Base-by-base conservation (phyloP, 2,888 invertebrate species). In the Nasonovia ribisnigri region DNA sequence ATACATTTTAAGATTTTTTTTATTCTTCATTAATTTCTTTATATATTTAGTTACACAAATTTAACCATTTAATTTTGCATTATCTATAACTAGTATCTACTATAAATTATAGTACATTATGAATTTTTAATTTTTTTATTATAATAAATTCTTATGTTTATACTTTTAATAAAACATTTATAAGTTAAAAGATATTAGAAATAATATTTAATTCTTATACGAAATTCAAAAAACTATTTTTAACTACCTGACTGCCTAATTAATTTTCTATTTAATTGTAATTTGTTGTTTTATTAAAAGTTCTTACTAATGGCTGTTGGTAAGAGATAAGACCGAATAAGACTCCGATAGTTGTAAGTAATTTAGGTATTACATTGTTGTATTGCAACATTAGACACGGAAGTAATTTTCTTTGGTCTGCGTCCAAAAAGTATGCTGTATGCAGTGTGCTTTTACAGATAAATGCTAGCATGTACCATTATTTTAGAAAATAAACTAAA, bases 401-500 rank as follows among this genome's bases (percentile, higher is more conserved):
- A 88, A 88, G 88, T 36, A 51, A 54, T 88, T 42, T 88, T 88
- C 24, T 88, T 88, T 88, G 88, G 88, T 36, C 42, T 54, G 11
- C 20, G 36, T 54, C 88, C 88, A 88, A 54, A 54, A 51, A 51
- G 51, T 88, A 54, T 36, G 8, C 4, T 48, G n/a, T 48, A 46
- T 67, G 16, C 16, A 36, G 46, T 86, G 46, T 46, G 24, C 26
- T 13, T 86, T 46, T 29, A 86, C 29, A 86, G 84, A 86, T 67
- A 67, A 36, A 46, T 46, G 29, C 5, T 29, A 24, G 3, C 42
- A 42, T 42, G 42, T 11, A 84, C 24, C 10, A 3, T 10, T 10
- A 86, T 26, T 29, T 29, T 29, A 48, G 20, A n/a, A 46, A 87
- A 51, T 48, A 87, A 86, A n/a, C n/a, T 87, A 48, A 48, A n/a